Conservation (phyloP, 2,797 vertebrate genomes). For the Pipistrellus nathusii region DNA sequence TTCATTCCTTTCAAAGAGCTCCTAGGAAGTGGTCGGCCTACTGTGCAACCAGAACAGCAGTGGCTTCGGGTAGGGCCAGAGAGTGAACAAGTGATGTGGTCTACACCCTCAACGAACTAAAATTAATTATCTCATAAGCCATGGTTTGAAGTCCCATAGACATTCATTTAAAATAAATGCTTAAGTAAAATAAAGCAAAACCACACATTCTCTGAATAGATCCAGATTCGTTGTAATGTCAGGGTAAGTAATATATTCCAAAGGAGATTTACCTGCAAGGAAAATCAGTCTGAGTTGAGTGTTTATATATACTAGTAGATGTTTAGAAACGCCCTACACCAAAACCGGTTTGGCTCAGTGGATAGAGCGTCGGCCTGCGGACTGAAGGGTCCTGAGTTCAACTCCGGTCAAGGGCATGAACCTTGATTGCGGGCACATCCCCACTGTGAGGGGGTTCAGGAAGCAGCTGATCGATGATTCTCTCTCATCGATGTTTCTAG, state of each 20-base stretch:
- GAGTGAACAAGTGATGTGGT: neutral
- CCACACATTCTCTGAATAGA: neutral
- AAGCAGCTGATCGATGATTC: too few relatives aligned
- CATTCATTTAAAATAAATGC: neutral
- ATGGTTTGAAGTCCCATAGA: neutral
- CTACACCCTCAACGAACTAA: neutral
- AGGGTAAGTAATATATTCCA: neutral
- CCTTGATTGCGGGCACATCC: too few relatives aligned
- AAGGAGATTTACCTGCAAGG: neutral
- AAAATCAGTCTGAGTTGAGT: neutral
- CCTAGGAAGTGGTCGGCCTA: neutral
- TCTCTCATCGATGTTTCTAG: too few relatives aligned
- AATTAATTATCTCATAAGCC: neutral
- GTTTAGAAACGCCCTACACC: neutral
- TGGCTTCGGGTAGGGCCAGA: neutral
- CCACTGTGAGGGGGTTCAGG: too few relatives aligned
- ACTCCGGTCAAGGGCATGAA: too few relatives aligned
- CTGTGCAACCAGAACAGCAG: too few relatives aligned
- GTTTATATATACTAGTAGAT: neutral
- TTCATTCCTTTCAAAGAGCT: neutral
- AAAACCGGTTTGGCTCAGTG: too few relatives aligned
- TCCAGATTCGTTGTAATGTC: neutral
- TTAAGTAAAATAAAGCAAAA: conserved; percentile 48
- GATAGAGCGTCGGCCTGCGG: too few relatives aligned
- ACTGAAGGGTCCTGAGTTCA: too few relatives aligned